Base-by-base conservation (phyloP, 2,113 vertebrate genomes). In the Ptychochromis oligacanthus region DNA sequence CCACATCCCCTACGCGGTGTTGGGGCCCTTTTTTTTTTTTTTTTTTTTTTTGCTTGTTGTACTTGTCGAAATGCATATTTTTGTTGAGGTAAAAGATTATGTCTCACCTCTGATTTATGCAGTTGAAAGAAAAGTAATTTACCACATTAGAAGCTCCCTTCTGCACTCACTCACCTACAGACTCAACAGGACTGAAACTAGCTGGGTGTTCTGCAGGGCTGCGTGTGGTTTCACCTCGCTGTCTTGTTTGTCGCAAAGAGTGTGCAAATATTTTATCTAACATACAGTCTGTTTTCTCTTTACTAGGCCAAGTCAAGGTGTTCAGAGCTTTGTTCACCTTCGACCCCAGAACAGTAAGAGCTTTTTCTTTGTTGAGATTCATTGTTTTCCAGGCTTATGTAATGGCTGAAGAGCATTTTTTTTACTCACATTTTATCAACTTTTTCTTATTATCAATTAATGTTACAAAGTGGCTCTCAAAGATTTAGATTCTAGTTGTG, bases 271-370 rank as follows among this genome's bases (percentile, higher is more conserved):
- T 40, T 60, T 43, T 3, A 26, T 65, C 38, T 80, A 67, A 82
- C 34, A 3, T 12, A 4, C 43, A 40, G 9, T 65, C 8, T 88
- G 60, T 85, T 38, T 87, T 79, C 62, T 88, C 22, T 79, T 84
- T 52, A 22, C 14, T 80, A 99, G 98, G 98, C 56, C 97, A 99
- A 90, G 98, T 99, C 86, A 99, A 97, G 94, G 98, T 99, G 59
- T 99, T 97, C 94, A 95, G 98, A 91, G 98, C 98, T 15, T 88
- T 98, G 64, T 99, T 97, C 93, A 98, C 96, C 0, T 99, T 99
- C 95, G 97, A 99, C 85, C 98, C 98, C 79, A 96, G 98, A 96
- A 99, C 98, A 40, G 98, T 99, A 95, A 96, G 97, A 72, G 4
- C 6, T 77, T 26, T 61, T 78, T 60, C 0, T 70, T 74, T 1